These are phyloP conservation scores for Tympanoctomys barrerae DNA, from an alignment of 2,797 vertebrate genomes.

Conservation along the genomic window DNA sequence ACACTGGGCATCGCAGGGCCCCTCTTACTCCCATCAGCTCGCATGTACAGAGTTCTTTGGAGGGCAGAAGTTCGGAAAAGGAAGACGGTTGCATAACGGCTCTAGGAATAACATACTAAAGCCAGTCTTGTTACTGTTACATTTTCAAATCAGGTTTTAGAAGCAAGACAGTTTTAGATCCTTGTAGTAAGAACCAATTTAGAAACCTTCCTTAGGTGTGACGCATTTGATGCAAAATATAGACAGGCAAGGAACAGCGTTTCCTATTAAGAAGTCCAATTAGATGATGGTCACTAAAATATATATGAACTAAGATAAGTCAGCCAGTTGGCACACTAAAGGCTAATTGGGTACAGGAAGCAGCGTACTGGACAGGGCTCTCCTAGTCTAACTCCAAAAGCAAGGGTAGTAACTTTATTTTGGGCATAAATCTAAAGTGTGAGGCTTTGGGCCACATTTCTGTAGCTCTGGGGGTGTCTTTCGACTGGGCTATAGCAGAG, in stretches of 20 bases:
- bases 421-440: neutral
- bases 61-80: neutral
- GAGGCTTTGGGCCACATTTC: neutral
- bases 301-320: constrained; percentile 37
- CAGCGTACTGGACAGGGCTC: neutral
- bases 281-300: constrained; percentile 43
- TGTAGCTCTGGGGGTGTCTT: neutral
- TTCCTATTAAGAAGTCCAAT: constrained; percentile 44
- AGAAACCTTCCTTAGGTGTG: constrained; percentile 65
- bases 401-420: neutral
- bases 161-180: constrained; percentile 72
- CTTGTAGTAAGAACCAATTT: constrained; percentile 71
- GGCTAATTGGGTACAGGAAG: neutral
- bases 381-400: neutral
- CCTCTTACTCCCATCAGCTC: neutral
- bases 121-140: constrained; percentile 36
- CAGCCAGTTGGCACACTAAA: constrained; percentile 10
- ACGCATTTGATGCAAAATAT: constrained; percentile 65
- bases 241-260: constrained; percentile 5
- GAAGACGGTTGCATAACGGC: constrained; percentile 57
- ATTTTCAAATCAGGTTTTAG: constrained; percentile 59
- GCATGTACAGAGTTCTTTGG: neutral
- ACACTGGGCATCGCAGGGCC: neutral
- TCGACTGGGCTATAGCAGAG: neutral
- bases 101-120: constrained; percentile 60